Evolutionary conservation across 2,113 vertebrate genomes (phyloP).

Genomic region (Scatophagus argus): DNA sequence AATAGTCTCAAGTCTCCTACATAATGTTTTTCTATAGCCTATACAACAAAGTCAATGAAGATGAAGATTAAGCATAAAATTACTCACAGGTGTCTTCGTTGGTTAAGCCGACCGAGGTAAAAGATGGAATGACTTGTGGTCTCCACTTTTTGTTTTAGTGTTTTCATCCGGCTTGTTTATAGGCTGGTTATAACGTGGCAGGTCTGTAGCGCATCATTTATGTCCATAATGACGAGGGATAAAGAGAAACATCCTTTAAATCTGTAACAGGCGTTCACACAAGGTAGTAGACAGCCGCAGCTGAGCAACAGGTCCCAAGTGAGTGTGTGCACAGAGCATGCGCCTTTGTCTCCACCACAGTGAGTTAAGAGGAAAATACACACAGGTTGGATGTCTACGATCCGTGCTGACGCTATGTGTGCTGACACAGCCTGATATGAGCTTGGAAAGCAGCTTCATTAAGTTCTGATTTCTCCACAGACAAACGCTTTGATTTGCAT

Average conservation of each 20-base stretch:
- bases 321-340: constrained; percentile 52
- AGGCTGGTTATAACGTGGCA: background rate
- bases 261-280: background rate
- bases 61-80: background rate
- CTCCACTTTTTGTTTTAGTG: constrained; percentile 1
- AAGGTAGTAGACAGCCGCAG: background rate
- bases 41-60: background rate
- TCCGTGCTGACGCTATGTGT: too few relatives aligned
- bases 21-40: background rate
- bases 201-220: constrained; percentile 1
- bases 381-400: background rate
- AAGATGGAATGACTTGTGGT: constrained; percentile 2
- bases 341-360: background rate
- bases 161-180: constrained; percentile 44
- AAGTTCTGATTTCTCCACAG: background rate
- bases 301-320: constrained; percentile 70
- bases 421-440: background rate
- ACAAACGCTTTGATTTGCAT: constrained; percentile 52
- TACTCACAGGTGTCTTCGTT: constrained; percentile 58
- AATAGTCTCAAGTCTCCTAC: background rate
- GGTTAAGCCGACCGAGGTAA: background rate
- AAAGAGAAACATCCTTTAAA: background rate
- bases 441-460: background rate
- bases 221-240: constrained; percentile 1
- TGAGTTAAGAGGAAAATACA: background rate